Conservation (phyloP, 2,797 vertebrate genomes). For the Sebastes steindachneri region DNA sequence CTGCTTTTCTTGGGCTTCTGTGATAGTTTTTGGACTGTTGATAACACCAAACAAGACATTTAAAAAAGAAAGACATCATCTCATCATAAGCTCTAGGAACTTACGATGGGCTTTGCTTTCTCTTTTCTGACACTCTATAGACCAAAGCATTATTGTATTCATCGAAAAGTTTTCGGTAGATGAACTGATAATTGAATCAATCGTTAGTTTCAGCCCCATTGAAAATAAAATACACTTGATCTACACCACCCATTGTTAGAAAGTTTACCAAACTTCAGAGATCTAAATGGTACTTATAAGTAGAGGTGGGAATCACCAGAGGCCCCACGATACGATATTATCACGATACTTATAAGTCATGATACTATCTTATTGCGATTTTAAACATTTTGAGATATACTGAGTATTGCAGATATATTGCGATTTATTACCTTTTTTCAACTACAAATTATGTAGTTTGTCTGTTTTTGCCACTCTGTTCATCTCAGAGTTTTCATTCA, state of each 20-base stretch:
- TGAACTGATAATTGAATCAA: neutral
- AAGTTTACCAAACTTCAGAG: neutral
- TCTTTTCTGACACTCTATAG: neutral
- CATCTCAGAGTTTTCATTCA: too few species aligned
- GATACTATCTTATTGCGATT: too few species aligned
- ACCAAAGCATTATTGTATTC: neutral
- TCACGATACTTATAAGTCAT: too few species aligned
- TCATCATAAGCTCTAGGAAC: neutral
- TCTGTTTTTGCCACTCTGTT: too few species aligned
- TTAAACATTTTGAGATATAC: too few species aligned
- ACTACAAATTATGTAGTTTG: too few species aligned
- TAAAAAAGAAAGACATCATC: too few species aligned
- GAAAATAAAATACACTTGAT: neutral
- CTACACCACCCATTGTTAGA: neutral
- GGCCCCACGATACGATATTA: too few species aligned
- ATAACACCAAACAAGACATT: neutral
- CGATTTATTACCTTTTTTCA: too few species aligned
- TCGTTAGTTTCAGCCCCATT: neutral
- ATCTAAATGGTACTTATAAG: neutral
- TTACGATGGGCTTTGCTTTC: neutral
- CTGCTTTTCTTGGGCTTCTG: neutral
- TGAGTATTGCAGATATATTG: too few species aligned
- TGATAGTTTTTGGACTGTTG: neutral
- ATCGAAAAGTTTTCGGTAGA: neutral
- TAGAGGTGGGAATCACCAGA: too few species aligned